Evolutionary conservation across 2,888 invertebrate species (phyloP).

Genomic region (Lottia gigantea): DNA sequence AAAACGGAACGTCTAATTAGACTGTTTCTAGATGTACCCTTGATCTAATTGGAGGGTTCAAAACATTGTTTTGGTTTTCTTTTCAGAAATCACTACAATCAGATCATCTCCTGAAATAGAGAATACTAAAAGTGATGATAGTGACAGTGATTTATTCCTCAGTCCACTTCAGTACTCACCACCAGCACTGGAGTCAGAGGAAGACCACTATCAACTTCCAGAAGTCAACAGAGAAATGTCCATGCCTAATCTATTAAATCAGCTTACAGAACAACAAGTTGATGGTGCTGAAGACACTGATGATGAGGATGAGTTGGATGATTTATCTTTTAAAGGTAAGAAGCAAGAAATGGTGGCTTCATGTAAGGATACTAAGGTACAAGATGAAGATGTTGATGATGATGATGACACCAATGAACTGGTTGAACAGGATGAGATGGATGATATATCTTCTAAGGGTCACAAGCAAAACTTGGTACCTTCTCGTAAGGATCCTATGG

Average conservation of each 20-base stretch:
- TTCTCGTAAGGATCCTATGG: no score
- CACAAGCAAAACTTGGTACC: no score
- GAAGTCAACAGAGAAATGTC: no score
- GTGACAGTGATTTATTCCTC: constrained; percentile 42
- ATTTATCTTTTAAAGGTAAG: background rate
- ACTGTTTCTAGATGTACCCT: background rate
- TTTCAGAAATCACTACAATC: background rate
- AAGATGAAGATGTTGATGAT: no score
- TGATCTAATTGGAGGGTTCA: constrained; percentile 5
- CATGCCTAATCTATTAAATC: no score
- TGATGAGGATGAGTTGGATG: background rate
- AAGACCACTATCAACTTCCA: no score
- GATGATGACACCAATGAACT: background rate
- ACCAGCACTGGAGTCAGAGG: constrained; percentile 18
- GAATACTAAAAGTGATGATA: constrained; percentile 15
- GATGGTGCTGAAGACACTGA: background rate
- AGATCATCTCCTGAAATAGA: background rate
- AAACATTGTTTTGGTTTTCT: background rate
- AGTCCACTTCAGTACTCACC: constrained; percentile 43
- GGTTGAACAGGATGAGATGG: no score
- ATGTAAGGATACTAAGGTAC: no score
- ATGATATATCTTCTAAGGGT: no score
- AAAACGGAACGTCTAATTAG: no score
- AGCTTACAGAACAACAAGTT: no score
- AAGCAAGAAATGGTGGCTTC: no score